Evolutionary conservation across 2,888 invertebrate genomes (phyloP), one percentile per base, ranked within the genome.

Genomic region (Lamproptera curius): DNA sequence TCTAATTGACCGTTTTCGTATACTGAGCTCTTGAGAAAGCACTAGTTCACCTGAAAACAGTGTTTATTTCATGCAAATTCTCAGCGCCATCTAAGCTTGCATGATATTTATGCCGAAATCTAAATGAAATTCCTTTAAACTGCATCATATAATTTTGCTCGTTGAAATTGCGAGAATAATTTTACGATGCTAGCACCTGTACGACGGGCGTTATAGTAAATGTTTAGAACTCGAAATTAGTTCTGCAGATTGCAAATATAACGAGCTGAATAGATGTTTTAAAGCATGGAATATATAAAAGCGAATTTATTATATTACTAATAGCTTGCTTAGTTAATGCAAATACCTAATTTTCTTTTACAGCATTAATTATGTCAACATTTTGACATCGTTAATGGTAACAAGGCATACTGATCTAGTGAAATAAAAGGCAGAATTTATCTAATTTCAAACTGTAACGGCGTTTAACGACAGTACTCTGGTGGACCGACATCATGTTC

Each of bases 91-190:
- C 37, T 33, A 38, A 26, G 37, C 14, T 10, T 8, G 31, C 33
- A 17, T 14, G 35, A 28, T 42, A 42, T 42, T 42, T 38, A 42
- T 37, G 33, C 17, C 42, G 35, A 42, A 42, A 38, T 42, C 42
- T 47, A 42, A 47, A 47, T 47, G 37, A 47, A 47, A 47, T 47
- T 47, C 47, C 47, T 37, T 14, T 42, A 16, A 42, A 42, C 20
- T 47, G 42, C 33, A 42, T 47, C 42, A 36, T 42, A 20, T 38
- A 9, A 37, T 33, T 16, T 47, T 36, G 37, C 31, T 31, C 11
- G 47, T 47, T 42, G 16, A 47, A 47, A 42, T 47, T 23, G 36
- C 37, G 14, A 37, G 16, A 40, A 42, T 47, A 47, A 17, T 37
- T 47, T 20, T 9, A 6, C 13, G 20, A 28, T 42, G 20, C 37